These are phyloP conservation scores for Caenorhabditis imperialis DNA, from an alignment of 2,888 invertebrate genomes.

Conservation along the genomic window DNA sequence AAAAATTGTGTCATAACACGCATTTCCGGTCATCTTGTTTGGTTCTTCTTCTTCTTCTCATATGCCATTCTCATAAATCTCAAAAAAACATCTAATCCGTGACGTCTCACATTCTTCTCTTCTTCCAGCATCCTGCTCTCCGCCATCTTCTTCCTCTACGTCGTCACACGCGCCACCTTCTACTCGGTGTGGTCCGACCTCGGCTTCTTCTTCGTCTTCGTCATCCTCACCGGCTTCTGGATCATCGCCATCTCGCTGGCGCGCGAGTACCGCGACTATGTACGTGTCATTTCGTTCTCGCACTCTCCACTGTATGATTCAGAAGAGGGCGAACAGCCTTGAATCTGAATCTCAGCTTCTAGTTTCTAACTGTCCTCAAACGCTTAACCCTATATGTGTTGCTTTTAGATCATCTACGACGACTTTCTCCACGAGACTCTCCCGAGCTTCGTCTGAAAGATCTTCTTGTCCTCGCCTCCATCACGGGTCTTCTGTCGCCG, in stretches of 20 bases:
- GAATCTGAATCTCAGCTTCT: no score
- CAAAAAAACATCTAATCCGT: constrained; percentile 15
- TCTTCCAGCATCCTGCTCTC: constrained; percentile 56
- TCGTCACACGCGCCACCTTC: constrained; percentile 57
- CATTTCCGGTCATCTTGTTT: constrained; percentile 25
- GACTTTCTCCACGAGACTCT: constrained; percentile 56
- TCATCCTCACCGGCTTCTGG: constrained; percentile 56
- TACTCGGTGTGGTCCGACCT: constrained; percentile 51
- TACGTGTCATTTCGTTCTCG: constrained; percentile 50
- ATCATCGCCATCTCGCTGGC: constrained; percentile 56
- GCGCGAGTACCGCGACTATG: constrained; percentile 58
- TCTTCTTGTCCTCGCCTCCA: constrained; percentile 4
- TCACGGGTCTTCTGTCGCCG: constrained; percentile 15
- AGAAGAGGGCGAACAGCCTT: constrained; percentile 11
- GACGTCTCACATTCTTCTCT: constrained; percentile 17
- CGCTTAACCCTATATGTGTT: constrained; percentile 2
- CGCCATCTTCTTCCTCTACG: constrained; percentile 59
- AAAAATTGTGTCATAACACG: constrained; percentile 28
- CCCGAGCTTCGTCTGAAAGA: constrained; percentile 50
- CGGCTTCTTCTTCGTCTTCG: constrained; percentile 56
- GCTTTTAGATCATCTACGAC: constrained; percentile 55
- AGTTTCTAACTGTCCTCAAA: background rate
- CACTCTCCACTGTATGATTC: constrained; percentile 34
- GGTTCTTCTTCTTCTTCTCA: constrained; percentile 13
- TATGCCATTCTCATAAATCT: constrained; percentile 15